Base-by-base conservation (phyloP, 2,113 vertebrate species). In the Todiramphus chloris region DNA sequence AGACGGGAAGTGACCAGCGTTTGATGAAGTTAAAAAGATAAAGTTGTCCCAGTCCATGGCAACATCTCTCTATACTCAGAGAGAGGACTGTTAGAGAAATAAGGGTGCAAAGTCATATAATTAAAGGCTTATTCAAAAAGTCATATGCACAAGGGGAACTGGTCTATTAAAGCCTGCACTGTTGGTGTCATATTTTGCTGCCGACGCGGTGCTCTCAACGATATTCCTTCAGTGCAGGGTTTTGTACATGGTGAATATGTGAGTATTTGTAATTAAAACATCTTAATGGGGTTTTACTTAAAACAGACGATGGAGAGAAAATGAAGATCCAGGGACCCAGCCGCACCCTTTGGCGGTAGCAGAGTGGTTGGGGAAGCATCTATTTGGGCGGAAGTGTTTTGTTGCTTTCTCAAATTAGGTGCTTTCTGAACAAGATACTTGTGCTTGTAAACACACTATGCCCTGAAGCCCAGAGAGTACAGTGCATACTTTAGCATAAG, bases 121-220 rank as follows among this genome's bases (percentile, higher is more conserved):
- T 75, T 66, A 79, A 72, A 64, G 50, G 44, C 23, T 68, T 62
- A 33, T 30, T 73, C 21, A 59, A 78, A 74, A 76, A 63, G 21
- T 16, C 24, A 4, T 17, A 21, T 4, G 41, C 1, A 1, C 37
- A 10, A 39, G 60, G 43, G 43, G 51, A 73, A 19, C 62, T 63
- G 53, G 16, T 83, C 60, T 77, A 59, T 56, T 27, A 43, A 64
- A 90, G 43, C 28, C 23, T 1, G 0, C 0, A 0, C 21, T 56
- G 39, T n/a, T 33, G 27, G 19, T n/a, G 14, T 13, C 1, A 1
- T 77, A 4, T 72, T 58, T 76, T 51, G 16, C 43, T 62, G 35
- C 6, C 58, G 37, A 20, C 37, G 35, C 8, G 31, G 17, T n/a
- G 89, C 74, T 30, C 37, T 78, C 48, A 44, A 1, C 2, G 1